These are phyloP conservation scores for Cataglyphis altisquamis DNA, from an alignment of 2,888 invertebrate genomes.

Conservation along the genomic window DNA sequence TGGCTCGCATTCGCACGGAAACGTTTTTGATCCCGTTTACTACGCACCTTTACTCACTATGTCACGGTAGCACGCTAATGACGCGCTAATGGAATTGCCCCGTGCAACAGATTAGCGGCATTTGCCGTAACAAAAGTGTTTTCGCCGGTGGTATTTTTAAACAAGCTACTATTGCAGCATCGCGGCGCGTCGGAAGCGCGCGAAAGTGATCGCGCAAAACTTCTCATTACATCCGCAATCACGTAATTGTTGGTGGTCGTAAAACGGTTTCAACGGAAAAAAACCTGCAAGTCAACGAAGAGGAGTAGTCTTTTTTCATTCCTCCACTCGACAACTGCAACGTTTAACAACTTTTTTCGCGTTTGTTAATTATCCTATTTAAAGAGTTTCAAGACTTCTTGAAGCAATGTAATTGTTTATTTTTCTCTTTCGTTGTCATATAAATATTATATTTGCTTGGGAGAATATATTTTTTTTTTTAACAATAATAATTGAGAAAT, in stretches of 20 bases:
- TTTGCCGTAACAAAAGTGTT: constrained; percentile 35
- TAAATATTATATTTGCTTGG: background rate
- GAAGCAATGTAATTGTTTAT: background rate
- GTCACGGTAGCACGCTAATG: constrained; percentile 15
- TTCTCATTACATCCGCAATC: constrained; percentile 36
- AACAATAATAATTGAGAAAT: background rate
- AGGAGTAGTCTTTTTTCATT: constrained; percentile 11
- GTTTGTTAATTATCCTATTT: constrained; percentile 25
- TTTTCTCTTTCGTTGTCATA: background rate
- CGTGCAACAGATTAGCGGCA: constrained; percentile 35
- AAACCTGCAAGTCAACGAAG: constrained; percentile 24
- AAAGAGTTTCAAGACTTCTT: constrained; percentile 8
- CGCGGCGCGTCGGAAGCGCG: background rate
- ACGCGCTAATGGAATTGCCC: constrained; percentile 20
- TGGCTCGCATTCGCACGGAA: background rate
- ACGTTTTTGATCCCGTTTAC: constrained; percentile 29
- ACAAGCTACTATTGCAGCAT: background rate
- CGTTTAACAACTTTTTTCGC: constrained; percentile 6
- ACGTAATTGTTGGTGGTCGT: constrained; percentile 21
- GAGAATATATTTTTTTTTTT: background rate
- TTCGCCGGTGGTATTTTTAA: constrained; percentile 24
- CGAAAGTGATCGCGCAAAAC: constrained; percentile 34
- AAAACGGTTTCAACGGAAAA: background rate
- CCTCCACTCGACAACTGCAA: background rate
- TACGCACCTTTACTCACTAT: constrained; percentile 10